Evolutionary conservation across 2,888 invertebrate species (phyloP), one percentile per base, ranked within the genome.

Genomic region (Himalopsyche kuldschensis): DNA sequence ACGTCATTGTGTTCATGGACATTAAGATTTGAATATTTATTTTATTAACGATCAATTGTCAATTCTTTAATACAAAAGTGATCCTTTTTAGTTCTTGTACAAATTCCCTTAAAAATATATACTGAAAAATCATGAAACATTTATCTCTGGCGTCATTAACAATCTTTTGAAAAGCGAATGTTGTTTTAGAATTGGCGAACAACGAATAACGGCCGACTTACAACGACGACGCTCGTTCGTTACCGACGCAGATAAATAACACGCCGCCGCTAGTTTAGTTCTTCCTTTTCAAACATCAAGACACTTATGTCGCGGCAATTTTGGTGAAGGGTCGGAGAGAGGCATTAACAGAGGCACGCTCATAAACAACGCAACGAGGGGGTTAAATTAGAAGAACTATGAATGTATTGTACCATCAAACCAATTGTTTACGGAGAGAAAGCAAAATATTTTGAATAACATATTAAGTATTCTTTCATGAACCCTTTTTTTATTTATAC

Each of bases 191-290:
- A 55, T 20, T 55, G 55, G 55, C 55, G 55, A 55, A 75, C 75
- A 75, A 10, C 31, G n/a, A 27, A 75, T 75, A 75, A 75, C 75
- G n/a, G 48, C 17, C n/a, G 75, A 75, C 75, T 75, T 31, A 75
- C 78, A 78, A 78, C 78, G 30, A 27, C 69, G 55, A 55, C 55
- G 55, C 41, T 31, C 75, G 69, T 80, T 80, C 80, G 80, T 80
- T 80, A 80, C 69, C 80, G 80, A 80, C 75, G 80, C 69, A 35
- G n/a, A 80, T 80, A 80, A 80, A 80, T 80, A 80, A 80, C 80
- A 75, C 80, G 80, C 69, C 80, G 80, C 31, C 75, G 80, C 80
- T 75, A 63, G 79, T 79, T 79, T 80, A n/a, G 80, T 32, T 32
- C 55, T 55, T 55, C 41, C 32, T 31, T 30, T 63, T 17, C 69